Percentiles rank a stretch among this genome's conserved stretches.
phyloP scores from a whole-genome alignment of 1,140 invertebrate genomes.

The Bombus polaris region DNA sequence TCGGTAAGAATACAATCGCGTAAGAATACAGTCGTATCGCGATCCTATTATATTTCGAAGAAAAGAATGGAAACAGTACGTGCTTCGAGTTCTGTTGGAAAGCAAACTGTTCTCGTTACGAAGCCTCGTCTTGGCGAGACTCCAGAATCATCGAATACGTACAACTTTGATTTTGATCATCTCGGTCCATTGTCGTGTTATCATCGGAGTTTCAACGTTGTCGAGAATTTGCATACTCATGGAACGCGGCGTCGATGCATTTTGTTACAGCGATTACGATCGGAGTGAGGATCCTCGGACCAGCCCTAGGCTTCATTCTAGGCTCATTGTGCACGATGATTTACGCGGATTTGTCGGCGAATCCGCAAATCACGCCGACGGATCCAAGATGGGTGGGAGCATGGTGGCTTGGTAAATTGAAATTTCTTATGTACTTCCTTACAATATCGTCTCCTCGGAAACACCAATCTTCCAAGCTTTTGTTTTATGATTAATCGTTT shows the following conservation, averaged over 20 bases:
- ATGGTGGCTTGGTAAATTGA: conserved; percentile 92
- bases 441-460: not conserved
- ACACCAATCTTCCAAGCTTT: not conserved
- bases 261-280: conserved; percentile 92
- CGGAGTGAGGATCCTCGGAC: conserved; percentile 94
- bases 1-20: conserved; percentile 85
- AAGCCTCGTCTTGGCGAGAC: not conserved
- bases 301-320: conserved; percentile 94
- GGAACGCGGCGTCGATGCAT: not conserved
- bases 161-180: not conserved
- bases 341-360: conserved; percentile 90
- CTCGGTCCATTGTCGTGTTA: not conserved
- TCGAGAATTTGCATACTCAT: conserved; percentile 1
- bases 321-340: conserved; percentile 95
- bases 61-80: too few relatives aligned
- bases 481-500: not conserved
- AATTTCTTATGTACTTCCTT: conserved; percentile 11
- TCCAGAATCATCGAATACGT: not conserved
- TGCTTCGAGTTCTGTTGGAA: too few relatives aligned
- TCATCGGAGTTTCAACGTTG: not conserved
- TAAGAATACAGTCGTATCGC: conserved; percentile 42
- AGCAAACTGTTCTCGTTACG: not conserved
- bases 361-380: conserved; percentile 90
- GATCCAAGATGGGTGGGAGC: conserved; percentile 96
- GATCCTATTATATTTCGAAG: not conserved